A percentile compares a stretch with the other conserved stretches of the same genome.
Evolutionary conservation across 2,113 vertebrate genomes (phyloP).

Genomic region (Camelus bactrianus): DNA sequence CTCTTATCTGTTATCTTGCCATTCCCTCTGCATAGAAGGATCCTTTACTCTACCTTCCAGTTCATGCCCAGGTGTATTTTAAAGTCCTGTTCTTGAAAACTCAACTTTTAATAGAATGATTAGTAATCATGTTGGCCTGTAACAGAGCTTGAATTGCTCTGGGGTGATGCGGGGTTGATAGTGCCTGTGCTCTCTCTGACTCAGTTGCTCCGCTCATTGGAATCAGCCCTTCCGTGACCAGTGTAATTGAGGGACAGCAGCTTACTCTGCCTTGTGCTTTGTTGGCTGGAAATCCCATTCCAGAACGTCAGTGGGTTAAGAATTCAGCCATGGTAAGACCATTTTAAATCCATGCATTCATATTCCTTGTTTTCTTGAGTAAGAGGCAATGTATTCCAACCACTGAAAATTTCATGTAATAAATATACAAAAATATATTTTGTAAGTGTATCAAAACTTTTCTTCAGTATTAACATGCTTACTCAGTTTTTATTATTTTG

Average conservation of each 20-base stretch:
- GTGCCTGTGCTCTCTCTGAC: not conserved
- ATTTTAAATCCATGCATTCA: not conserved
- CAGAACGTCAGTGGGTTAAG: conserved; percentile 96
- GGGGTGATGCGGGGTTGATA: not conserved
- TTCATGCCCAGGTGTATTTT: not conserved
- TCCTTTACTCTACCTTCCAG: not conserved
- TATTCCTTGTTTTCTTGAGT: conserved; percentile 28
- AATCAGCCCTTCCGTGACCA: conserved; percentile 91
- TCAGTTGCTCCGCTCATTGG: conserved; percentile 94
- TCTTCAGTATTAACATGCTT: not conserved
- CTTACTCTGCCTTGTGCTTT: conserved; percentile 95
- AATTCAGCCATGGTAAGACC: conserved; percentile 92
- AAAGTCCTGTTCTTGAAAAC: conserved; percentile 1
- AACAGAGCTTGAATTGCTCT: not conserved
- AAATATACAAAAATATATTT: not conserved
- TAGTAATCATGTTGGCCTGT: not conserved
- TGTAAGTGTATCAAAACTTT: not conserved
- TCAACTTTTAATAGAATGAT: not conserved
- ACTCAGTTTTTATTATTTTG: not conserved
- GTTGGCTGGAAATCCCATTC: conserved; percentile 96
- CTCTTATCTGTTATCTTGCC: not conserved
- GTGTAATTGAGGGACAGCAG: conserved; percentile 95
- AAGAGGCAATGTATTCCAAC: not conserved
- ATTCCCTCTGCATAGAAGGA: not conserved
- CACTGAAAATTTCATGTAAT: not conserved